Evolutionary conservation across 2,888 invertebrate species (phyloP), one percentile per base, ranked within the genome.

Genomic region (Ichneumoninae sp.): DNA sequence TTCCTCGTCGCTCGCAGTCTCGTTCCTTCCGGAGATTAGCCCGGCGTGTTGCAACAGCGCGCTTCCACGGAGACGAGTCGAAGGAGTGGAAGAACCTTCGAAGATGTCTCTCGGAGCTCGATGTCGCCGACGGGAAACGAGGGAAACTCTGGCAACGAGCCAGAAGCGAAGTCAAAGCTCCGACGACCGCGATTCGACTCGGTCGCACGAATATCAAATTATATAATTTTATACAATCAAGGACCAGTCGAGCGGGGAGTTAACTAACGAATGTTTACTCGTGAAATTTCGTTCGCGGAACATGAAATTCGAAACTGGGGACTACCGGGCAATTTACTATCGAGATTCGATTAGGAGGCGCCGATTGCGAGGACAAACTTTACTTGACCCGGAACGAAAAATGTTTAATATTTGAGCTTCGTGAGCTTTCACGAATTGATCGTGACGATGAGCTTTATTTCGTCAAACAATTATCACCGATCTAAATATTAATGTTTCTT

Each of bases 131-230:
- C 33, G 70, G 66, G 22, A 76, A 81, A 76, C 70, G 40, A 2
- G 10, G 62, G 62, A 65, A 65, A 70, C 36, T 33, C 70, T 81
- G 76, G 76, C 70, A 33, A 36, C 26, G 30, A 33, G 52, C 76
- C 81, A 76, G 71, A 50, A 36, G 13, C n/a, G 26, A 10, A 57
- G 50, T 16, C 65, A 19, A 60, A 69, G 50, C 72, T 19, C 52
- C 44, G 13, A 65, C 57, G 33, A 19, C 6, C 13, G 33, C 36
- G 13, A 79, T 44, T 65, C 47, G 16, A 47, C 13, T 60, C 30
- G 68, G 40, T 69, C 57, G 36, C 50, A 47, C 76, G 76, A 81
- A 76, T 76, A 81, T 81, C 66, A 76, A 76, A 81, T 81, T 76
- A 76, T 81, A 75, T 47, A 47, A 47, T 70, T 76, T 70, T 75